Evolutionary conservation across 2,888 invertebrate species (phyloP), one percentile per base, ranked within the genome.

Genomic region (Cremastobaeus sp.): DNA sequence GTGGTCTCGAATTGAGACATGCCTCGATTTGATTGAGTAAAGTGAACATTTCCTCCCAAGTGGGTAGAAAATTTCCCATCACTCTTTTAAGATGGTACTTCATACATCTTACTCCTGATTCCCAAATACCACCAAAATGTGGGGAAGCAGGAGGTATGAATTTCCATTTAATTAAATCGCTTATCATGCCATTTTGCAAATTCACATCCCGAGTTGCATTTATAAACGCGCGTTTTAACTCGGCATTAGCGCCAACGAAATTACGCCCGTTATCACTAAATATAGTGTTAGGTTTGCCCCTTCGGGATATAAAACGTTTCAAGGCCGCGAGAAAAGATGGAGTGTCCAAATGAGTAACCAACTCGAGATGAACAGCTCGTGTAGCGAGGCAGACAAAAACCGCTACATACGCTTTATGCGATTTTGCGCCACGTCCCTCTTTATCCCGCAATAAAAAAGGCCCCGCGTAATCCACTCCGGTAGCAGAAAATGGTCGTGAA

Each of bases 351-450:
- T 15, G 14, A 2, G 39, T 39, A 4, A 39, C 39, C 15, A 39
- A 17, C n/a, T 39, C 39, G 4, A 39, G 3, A 17, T 39, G 39
- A 3, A 39, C 15, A 4, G 39, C 39, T 8, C 17, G 39, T 6
- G 39, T 39, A 3, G 39, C 39, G 14, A 39, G 3, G 14, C 39
- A 39, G 6, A 39, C 39, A 17, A 39, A 39, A n/a, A n/a, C n/a
- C n/a, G n/a, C n/a, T n/a, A n/a, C n/a, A n/a, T n/a, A n/a, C n/a
- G n/a, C n/a, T n/a, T n/a, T n/a, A n/a, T n/a, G n/a, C n/a, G n/a
- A n/a, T n/a, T n/a, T n/a, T n/a, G n/a, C n/a, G n/a, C n/a, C n/a
- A n/a, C n/a, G n/a, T n/a, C n/a, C n/a, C n/a, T n/a, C n/a, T n/a
- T n/a, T n/a, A n/a, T n/a, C n/a, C n/a, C n/a, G n/a, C n/a, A n/a